Percentiles rank a stretch among this genome's conserved stretches.
Evolutionary conservation across 2,888 invertebrate species (phyloP).

Genomic region (Boloria euphrosyne): DNA sequence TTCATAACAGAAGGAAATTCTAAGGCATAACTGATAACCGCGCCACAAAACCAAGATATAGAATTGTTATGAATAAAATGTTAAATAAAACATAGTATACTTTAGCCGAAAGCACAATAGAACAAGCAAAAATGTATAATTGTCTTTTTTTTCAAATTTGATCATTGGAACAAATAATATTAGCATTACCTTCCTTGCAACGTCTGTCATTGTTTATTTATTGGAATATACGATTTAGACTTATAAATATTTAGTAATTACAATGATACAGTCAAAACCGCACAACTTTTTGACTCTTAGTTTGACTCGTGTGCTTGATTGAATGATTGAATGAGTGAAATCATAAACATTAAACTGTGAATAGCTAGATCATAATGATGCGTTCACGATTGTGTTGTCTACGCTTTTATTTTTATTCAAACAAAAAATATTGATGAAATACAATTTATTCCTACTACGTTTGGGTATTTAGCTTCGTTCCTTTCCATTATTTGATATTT

Average conservation of each 20-base stretch:
- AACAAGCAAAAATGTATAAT: slow-evolving; percentile 18
- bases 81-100: slow-evolving; percentile 17
- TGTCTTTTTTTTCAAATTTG: slow-evolving; percentile 28
- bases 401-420: slow-evolving; percentile 10
- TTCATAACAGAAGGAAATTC: slow-evolving; percentile 7
- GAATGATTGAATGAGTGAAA: slow-evolving; percentile 52
- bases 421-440: slow-evolving; percentile 16
- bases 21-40: background rate
- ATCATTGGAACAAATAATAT: slow-evolving; percentile 23
- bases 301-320: slow-evolving; percentile 43
- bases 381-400: slow-evolving; percentile 25
- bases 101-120: slow-evolving; percentile 30
- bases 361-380: slow-evolving; percentile 39
- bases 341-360: no score
- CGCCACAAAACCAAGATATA: background rate
- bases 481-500: slow-evolving; percentile 29
- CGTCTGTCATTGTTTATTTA: slow-evolving; percentile 68
- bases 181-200: slow-evolving; percentile 72
- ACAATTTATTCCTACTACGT: slow-evolving; percentile 31
- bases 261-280: slow-evolving; percentile 29
- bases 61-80: background rate
- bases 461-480: slow-evolving; percentile 12
- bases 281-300: slow-evolving; percentile 36
- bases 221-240: slow-evolving; percentile 25
- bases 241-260: slow-evolving; percentile 29